Evolutionary conservation across 2,888 invertebrate genomes (phyloP).

Genomic region (Pseudococcus longispinus): DNA sequence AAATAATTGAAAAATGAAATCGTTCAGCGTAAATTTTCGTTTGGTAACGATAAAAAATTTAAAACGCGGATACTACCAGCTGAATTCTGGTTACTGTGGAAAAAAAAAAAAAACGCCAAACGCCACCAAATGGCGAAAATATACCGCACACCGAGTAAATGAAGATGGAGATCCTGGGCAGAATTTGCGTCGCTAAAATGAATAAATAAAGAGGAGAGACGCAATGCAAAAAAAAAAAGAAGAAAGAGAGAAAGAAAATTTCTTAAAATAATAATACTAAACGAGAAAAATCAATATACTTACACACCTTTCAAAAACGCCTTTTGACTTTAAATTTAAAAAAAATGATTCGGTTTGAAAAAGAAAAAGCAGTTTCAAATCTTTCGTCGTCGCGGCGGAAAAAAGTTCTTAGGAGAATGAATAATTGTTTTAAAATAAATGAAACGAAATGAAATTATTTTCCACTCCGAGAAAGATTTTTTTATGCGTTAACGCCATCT

Average conservation of each 20-base stretch:
- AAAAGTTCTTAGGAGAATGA: neutral
- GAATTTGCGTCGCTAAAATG: conserved; percentile 20
- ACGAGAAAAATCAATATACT: conserved; percentile 15
- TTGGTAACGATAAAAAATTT: neutral
- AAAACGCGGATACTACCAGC: neutral
- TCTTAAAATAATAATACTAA: conserved; percentile 18
- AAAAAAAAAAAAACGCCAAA: neutral
- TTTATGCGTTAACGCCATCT: neutral
- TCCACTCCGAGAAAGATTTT: neutral
- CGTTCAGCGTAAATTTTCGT: neutral
- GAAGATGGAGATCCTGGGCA: neutral
- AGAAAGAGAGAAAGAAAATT: neutral
- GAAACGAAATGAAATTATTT: neutral
- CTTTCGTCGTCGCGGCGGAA: neutral
- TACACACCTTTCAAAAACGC: conserved; percentile 14
- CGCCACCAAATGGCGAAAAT: neutral
- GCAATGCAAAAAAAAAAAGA: neutral
- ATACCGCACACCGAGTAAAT: neutral
- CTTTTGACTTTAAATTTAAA: conserved; percentile 11
- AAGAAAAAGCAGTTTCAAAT: neutral
- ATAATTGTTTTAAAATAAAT: conserved; percentile 10
- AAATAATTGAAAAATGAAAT: neutral
- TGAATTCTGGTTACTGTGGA: neutral
- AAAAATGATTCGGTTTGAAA: neutral
- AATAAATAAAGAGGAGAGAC: conserved; percentile 3